Conservation (phyloP, 1,140 invertebrate species). For the Lanistes nyassanus region DNA sequence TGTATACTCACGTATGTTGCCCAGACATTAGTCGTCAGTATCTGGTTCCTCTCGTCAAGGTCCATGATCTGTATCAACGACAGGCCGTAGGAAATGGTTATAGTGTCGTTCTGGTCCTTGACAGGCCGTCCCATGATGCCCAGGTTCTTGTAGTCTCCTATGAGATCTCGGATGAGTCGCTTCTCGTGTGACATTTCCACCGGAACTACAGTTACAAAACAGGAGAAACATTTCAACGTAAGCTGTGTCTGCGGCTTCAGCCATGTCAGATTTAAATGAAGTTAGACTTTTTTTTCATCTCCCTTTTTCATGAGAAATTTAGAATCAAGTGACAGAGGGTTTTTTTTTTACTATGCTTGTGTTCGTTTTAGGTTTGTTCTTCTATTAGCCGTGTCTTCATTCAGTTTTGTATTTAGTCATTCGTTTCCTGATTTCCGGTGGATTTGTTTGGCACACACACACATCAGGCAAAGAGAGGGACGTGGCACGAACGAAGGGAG, state of each 20-base stretch:
- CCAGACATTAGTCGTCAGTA: conserved; percentile 66
- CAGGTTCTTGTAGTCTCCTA: conserved; percentile 60
- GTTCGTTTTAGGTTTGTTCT: not conserved
- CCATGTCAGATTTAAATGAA: not conserved
- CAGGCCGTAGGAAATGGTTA: conserved; percentile 62
- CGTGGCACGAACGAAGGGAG: no score
- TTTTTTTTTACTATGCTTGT: not conserved
- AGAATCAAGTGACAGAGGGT: not conserved
- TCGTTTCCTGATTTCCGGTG: no score
- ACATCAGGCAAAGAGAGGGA: no score
- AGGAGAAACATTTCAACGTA: not conserved
- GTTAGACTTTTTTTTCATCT: not conserved
- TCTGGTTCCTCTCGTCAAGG: conserved; percentile 61
- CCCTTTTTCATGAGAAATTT: not conserved
- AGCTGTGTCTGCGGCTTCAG: not conserved
- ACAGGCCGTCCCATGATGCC: conserved; percentile 66
- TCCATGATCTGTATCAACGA: conserved; percentile 67
- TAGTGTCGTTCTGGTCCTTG: conserved; percentile 57
- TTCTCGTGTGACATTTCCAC: conserved; percentile 64
- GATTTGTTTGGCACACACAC: no score
- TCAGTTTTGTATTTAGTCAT: no score
- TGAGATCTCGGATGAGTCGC: conserved; percentile 61
- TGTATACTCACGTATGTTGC: conserved; percentile 64
- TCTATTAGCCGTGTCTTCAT: no score
- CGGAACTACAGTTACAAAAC: not conserved